phyloP scores from a whole-genome alignment of 2,113 vertebrate species.

The Pampusana beccarii region DNA sequence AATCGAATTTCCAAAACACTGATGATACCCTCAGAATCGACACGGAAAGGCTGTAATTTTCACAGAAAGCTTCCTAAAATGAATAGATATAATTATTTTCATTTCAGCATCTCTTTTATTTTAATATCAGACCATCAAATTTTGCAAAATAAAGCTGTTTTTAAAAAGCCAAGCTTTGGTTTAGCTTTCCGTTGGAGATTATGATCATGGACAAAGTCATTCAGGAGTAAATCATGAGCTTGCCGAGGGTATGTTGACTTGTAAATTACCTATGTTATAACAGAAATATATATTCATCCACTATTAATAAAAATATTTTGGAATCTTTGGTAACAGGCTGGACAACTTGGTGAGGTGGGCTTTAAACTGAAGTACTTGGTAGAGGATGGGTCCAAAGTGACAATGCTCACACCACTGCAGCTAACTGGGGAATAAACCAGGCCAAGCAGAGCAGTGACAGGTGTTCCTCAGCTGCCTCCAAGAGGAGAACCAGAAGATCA shows the following conservation, averaged over 20 bases:
- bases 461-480: no score
- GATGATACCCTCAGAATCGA: neutral
- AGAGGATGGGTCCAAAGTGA: no score
- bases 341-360: no score
- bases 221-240: neutral
- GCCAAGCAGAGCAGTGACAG: no score
- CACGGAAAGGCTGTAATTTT: neutral
- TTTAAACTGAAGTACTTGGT: no score
- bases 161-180: neutral
- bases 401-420: no score
- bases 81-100: neutral
- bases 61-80: neutral
- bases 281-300: neutral
- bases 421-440: no score
- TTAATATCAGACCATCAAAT: neutral
- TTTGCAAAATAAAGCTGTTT: neutral
- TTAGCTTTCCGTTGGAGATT: neutral
- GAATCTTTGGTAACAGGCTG: neutral
- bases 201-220: neutral
- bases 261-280: neutral
- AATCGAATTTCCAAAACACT: neutral
- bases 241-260: neutral
- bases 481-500: no score
- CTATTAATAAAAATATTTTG: neutral
- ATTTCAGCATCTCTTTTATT: neutral